Evolutionary conservation across 2,888 invertebrate species (phyloP).

Genomic region (Hypercompe scribonia): DNA sequence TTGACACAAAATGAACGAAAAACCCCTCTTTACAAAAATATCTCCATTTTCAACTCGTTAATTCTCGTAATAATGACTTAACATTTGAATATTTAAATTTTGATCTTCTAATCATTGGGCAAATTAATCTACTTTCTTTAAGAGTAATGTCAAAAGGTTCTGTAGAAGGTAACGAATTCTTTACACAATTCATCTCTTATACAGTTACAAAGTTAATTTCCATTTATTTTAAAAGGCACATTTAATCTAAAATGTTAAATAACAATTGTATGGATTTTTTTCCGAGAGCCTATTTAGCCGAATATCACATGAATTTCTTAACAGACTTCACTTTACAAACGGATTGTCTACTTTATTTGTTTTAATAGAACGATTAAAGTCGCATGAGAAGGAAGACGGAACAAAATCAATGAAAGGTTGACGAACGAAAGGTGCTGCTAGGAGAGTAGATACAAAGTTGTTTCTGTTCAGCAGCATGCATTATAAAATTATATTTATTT

Average conservation of each 20-base stretch:
- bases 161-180: constrained; percentile 2
- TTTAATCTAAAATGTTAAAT: constrained; percentile 39
- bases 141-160: constrained; percentile 8
- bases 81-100: constrained; percentile 18
- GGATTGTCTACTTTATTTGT: constrained; percentile 11
- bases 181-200: neutral
- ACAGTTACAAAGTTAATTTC: neutral
- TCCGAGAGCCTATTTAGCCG: constrained; percentile 33
- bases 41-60: neutral
- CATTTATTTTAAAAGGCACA: neutral
- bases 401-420: constrained; percentile 62
- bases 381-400: constrained; percentile 23
- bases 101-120: constrained; percentile 7
- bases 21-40: neutral
- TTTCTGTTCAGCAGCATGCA: constrained; percentile 40
- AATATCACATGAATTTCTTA: constrained; percentile 20
- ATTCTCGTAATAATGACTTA: constrained; percentile 10
- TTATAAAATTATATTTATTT: constrained; percentile 17
- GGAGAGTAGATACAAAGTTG: constrained; percentile 48
- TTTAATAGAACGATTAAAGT: constrained; percentile 25
- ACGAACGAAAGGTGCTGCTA: constrained; percentile 56
- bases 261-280: constrained; percentile 31
- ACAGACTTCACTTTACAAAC: neutral
- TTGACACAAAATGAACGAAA: neutral
- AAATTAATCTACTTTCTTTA: constrained; percentile 10